Conservation (phyloP, 2,113 vertebrate genomes). For the Erpornis zantholeuca region DNA sequence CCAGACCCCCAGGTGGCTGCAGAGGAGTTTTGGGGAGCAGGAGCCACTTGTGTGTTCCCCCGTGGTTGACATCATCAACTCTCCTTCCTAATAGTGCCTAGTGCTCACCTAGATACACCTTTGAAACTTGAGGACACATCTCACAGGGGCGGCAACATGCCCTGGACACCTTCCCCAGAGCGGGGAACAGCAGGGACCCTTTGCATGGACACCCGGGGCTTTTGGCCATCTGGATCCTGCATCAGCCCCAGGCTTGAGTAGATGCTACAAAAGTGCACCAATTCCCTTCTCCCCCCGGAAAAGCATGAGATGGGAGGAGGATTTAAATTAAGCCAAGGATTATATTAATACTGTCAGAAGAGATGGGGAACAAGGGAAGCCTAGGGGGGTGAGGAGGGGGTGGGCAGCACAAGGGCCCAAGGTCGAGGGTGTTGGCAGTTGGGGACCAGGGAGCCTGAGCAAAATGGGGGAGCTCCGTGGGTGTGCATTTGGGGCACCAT, state of each 20-base stretch:
- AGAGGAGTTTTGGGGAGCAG: not conserved
- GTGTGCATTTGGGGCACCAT: not conserved
- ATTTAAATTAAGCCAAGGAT: slow-evolving; percentile 28
- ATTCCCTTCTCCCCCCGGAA: not conserved
- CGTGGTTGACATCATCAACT: accelerated
- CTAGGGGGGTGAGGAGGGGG: accelerated
- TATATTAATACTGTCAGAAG: not conserved
- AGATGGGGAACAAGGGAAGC: not conserved
- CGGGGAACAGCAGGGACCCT: accelerated
- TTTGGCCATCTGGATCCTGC: not conserved
- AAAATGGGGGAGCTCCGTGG: not conserved
- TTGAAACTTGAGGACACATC: not conserved
- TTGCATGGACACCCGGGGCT: accelerated
- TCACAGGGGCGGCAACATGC: not conserved
- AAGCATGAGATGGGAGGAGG: not conserved
- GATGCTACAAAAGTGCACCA: not conserved
- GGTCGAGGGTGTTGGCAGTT: not conserved
- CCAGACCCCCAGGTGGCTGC: not conserved
- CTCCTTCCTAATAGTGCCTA: not conserved
- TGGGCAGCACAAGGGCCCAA: not conserved
- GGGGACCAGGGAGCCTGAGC: accelerated
- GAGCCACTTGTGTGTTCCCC: not conserved
- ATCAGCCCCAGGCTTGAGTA: not conserved
- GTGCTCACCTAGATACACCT: not conserved
- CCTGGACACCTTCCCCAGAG: accelerated